Percentiles rank a stretch among this genome's conserved stretches.
Evolutionary conservation across 2,113 vertebrate genomes (phyloP).

Genomic region (Laterallus jamaicensis): DNA sequence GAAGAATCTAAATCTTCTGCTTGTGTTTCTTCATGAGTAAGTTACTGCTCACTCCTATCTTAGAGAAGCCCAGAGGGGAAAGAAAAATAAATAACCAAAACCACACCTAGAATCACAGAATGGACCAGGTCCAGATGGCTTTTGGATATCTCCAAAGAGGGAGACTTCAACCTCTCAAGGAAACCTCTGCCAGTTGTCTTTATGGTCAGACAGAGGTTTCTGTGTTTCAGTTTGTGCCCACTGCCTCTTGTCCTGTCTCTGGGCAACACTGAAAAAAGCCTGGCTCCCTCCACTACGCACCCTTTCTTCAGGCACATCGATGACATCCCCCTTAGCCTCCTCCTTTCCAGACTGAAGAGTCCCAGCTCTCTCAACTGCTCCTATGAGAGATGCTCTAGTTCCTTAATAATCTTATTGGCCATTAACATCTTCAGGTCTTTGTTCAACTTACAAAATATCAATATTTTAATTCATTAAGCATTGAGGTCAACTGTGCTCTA

Average conservation of each 20-base stretch:
- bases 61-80: not conserved
- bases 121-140: fast-evolving
- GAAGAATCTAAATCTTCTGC: not conserved
- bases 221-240: not conserved
- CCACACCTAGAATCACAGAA: not conserved
- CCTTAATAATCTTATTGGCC: not conserved
- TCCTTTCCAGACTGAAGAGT: not conserved
- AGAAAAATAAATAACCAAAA: not conserved
- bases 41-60: not conserved
- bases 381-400: not conserved
- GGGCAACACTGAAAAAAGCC: not conserved
- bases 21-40: not conserved
- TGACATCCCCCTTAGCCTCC: not conserved
- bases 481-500: not conserved
- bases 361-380: not conserved
- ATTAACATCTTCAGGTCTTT: not conserved
- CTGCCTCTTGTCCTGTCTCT: not conserved
- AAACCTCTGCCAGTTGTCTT: not conserved
- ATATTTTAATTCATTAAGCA: not conserved
- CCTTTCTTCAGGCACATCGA: fast-evolving
- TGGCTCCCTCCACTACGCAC: not conserved
- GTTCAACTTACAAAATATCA: not conserved
- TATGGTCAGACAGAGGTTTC: not conserved
- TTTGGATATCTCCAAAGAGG: not conserved
- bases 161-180: not conserved